These are phyloP conservation scores for Ctenopoma multispine DNA, from an alignment of 2,797 vertebrate genomes.

Conservation along the genomic window DNA sequence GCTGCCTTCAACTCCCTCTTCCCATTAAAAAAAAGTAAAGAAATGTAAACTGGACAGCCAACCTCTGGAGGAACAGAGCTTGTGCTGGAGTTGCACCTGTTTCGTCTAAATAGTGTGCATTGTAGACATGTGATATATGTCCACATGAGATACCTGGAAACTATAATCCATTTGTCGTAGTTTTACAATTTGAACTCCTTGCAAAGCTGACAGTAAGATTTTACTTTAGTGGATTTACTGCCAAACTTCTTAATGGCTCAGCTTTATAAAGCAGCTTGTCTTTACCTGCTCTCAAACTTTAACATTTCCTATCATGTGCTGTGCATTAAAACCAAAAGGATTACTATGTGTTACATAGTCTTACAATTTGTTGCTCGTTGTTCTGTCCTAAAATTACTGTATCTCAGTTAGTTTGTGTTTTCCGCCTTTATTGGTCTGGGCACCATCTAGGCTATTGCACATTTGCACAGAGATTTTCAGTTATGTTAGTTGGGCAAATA, in stretches of 20 bases:
- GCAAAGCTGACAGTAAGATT: neutral
- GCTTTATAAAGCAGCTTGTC: neutral
- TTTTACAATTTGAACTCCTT: neutral
- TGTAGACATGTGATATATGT: conserved; percentile 3
- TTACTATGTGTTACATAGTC: too few relatives aligned
- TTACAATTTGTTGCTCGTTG: too few relatives aligned
- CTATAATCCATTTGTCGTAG: neutral
- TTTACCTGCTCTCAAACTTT: neutral
- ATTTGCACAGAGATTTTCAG: neutral
- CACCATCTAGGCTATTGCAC: neutral
- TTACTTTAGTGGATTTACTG: neutral
- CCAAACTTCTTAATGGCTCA: neutral
- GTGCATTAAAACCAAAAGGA: neutral
- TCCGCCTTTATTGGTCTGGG: neutral
- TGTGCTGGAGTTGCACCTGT: conserved; percentile 16
- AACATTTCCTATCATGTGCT: neutral
- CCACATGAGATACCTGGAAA: neutral
- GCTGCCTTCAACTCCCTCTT: neutral
- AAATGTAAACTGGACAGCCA: neutral
- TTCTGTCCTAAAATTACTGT: too few relatives aligned
- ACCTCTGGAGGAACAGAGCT: conserved; percentile 27
- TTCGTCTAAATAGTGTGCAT: conserved; percentile 6
- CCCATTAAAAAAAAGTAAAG: neutral
- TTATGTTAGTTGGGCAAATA: neutral
- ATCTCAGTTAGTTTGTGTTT: too few relatives aligned